Percentiles rank a stretch among this genome's conserved stretches.
Evolutionary conservation across 2,797 vertebrate species (phyloP).

Genomic region (Lutjanus campechanus): DNA sequence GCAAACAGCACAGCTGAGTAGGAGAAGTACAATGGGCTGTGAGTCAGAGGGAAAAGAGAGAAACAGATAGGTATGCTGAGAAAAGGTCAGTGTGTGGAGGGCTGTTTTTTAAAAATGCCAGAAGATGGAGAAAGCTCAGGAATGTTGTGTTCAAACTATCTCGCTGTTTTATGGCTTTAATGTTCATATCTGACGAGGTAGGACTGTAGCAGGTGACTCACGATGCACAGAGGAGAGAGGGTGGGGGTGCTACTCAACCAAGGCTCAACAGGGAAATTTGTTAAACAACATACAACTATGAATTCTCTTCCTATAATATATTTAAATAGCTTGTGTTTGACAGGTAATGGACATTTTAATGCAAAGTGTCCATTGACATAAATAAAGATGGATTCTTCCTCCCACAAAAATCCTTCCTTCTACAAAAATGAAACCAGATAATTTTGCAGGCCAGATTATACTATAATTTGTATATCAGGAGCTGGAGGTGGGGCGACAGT

Average conservation of each 20-base stretch:
- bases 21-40: conserved; percentile 70
- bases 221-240: conserved; percentile 21
- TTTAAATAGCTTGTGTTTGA: conserved; percentile 11
- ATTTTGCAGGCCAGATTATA: no score
- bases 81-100: conserved; percentile 69
- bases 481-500: no score
- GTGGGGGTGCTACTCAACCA: neutral
- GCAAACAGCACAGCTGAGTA: conserved; percentile 65
- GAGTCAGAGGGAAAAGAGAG: conserved; percentile 66
- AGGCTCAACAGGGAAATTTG: conserved; percentile 12
- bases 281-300: neutral
- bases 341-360: neutral
- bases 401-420: no score
- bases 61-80: conserved; percentile 61
- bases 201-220: conserved; percentile 50
- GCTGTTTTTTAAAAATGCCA: conserved; percentile 59
- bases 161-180: conserved; percentile 38
- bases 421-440: no score
- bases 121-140: conserved; percentile 53
- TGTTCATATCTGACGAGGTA: conserved; percentile 44
- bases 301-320: conserved; percentile 9
- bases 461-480: no score
- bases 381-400: no score
- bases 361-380: neutral
- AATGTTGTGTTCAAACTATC: conserved; percentile 23